Evolutionary conservation across 2,797 vertebrate genomes (phyloP), one percentile per base, ranked within the genome.

Genomic region (Danionella dracula): DNA sequence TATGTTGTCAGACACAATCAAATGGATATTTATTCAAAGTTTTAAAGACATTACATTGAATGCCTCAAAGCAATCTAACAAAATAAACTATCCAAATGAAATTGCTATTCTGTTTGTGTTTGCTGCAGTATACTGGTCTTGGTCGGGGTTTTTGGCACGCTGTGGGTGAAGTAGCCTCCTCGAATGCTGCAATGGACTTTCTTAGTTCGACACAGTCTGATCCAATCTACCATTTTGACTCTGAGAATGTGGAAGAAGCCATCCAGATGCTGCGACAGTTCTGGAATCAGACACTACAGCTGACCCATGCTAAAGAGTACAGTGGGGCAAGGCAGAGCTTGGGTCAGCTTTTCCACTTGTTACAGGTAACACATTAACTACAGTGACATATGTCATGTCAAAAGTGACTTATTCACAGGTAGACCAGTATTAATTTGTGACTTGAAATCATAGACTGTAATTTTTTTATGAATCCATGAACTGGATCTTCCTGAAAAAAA

Each of bases 191-290:
- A 70, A 91, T 91, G 86, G 93, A 94, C 82, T 93, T 92, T 62
- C 65, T 85, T 57, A 88, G 82, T 13, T 75, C 85, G 57, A 90
- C 89, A 3, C 82, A 74, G 49, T 85, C 82, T 0, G 80, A 94
- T 71, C 93, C 93, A 0, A 74, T 91, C 48, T 88, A 90, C 71
- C 93, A 94, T 78, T 94, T 94, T 46, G 91, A 95, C 72, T 91
- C 92, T 0, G 92, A 94, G 75, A 80, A 60, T 1, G 76, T 93
- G 46, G 79, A 78, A 21, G 79, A 72, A 29, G 84, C 88, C 20
- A 82, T 57, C 0, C 35, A 51, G 17, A 81, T 77, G 69, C 65
- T 94, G 19, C 76, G 81, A 13, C 75, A 79, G 21, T 75, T 89
- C 68, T 91, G 91, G 70, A 73, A 76, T 19, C 86, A 90, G 59